Evolutionary conservation across 2,888 invertebrate species (phyloP), one percentile per base, ranked within the genome.

Genomic region (Diaperis boleti): DNA sequence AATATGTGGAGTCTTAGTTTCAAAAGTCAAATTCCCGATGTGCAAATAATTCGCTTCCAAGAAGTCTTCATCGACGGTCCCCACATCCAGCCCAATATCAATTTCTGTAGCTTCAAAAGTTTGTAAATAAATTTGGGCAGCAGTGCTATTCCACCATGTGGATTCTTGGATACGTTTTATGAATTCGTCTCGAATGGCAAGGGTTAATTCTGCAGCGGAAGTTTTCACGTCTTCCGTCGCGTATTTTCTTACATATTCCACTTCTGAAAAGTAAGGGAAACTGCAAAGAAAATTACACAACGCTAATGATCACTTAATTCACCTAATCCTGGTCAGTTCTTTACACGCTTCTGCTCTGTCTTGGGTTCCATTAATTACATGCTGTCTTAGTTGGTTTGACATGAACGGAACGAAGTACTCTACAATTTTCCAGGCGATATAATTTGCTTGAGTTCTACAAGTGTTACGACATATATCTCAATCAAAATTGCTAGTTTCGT

Each of bases 81-180:
- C 54, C n/a, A 11, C 6, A n/a, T n/a, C 7, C 1, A n/a, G 6
- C 8, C 93, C 93, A 78, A 93, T 91, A 0, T 39, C 39, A 20
- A 20, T 26, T 22, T 13, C 22, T 2, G 33, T 42, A 1, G 29
- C n/a, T 20, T 11, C 15, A 31, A 42, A 44, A 4, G 3, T 6
- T 5, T 17, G 10, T 2, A 42, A 18, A 44, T 42, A 55, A 6
- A 33, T 13, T 14, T 55, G 11, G 3, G 18, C 33, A 8, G 17
- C 18, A 1, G 44, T 42, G 10, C 15, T 29, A 31, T 55, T 44
- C 44, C 29, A 33, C 56, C 56, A 56, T 2, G 22, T 15, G 1
- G 22, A 11, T 18, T 22, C 26, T 45, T 56, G 14, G 11, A 45
- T 5, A 1, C 35, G 18, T 6, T 13, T n/a, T n/a, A 56, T 2